Conservation (phyloP, 64 coral and sea anemone genomes). For the Anthopleura sola region DNA sequence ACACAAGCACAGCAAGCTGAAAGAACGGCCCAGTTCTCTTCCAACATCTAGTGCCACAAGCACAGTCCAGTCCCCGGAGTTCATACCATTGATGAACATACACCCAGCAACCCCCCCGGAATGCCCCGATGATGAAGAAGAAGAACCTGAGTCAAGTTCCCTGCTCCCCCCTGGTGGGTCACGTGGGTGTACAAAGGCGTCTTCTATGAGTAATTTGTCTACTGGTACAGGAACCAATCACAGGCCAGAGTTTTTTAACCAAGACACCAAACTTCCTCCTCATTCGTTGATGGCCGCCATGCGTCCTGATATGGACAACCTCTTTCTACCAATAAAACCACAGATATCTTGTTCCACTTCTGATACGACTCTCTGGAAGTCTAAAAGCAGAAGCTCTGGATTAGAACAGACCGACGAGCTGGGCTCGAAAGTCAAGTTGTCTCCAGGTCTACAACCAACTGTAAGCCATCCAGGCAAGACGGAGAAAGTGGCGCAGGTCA, state of each 20-base stretch:
- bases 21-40: slow-evolving; percentile 18
- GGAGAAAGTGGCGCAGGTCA: slow-evolving; percentile 98
- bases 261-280: slow-evolving; percentile 42
- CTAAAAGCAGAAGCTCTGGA: slow-evolving; percentile 23
- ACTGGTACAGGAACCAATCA: slow-evolving; percentile 20
- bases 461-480: slow-evolving; percentile 68
- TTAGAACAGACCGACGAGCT: slow-evolving; percentile 16
- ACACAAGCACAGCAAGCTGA: not conserved
- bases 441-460: slow-evolving; percentile 54
- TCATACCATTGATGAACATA: slow-evolving; percentile 63
- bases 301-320: slow-evolving; percentile 24
- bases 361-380: slow-evolving; percentile 46
- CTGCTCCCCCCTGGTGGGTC: not conserved
- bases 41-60: slow-evolving; percentile 49
- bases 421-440: slow-evolving; percentile 52
- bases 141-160: slow-evolving; percentile 9
- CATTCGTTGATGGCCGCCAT: slow-evolving; percentile 29
- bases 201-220: slow-evolving; percentile 58
- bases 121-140: not conserved
- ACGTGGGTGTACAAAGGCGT: slow-evolving; percentile 21
- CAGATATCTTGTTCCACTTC: slow-evolving; percentile 22
- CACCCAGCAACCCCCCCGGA: slow-evolving; percentile 67
- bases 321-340: slow-evolving; percentile 29
- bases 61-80: slow-evolving; percentile 55
- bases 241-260: slow-evolving; percentile 17